Conservation (phyloP, 2,113 vertebrate genomes). For the Tursiops truncatus region DNA sequence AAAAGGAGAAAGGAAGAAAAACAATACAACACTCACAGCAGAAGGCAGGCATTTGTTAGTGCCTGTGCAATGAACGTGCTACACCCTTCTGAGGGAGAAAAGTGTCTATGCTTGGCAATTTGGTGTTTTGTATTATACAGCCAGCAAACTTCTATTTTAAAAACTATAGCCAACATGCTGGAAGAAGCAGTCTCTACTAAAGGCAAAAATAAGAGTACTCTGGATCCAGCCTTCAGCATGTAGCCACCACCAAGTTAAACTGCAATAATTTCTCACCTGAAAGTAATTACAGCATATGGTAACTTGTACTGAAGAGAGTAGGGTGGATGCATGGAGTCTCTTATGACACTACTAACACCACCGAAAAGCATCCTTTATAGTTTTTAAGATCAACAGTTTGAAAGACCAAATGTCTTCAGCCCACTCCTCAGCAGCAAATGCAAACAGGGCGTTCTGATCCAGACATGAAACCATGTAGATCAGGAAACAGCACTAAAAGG, state of each 20-base stretch:
- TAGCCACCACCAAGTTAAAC: neutral
- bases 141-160: neutral
- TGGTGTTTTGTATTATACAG: neutral
- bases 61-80: neutral
- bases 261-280: neutral
- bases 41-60: neutral
- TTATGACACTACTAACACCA: neutral
- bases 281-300: neutral
- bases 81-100: neutral
- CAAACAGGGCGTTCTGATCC: neutral
- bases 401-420: neutral
- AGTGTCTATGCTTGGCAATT: neutral
- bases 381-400: neutral
- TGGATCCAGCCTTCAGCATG: neutral
- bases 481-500: neutral
- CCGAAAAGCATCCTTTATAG: neutral
- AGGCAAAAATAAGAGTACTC: constrained; percentile 40
- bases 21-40: neutral
- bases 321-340: neutral
- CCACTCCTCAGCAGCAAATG: neutral
- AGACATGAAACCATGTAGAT: neutral
- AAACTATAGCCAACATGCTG: neutral
- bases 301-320: neutral
- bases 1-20: neutral
- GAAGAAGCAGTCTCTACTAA: neutral